phyloP scores from a whole-genome alignment of 2,888 invertebrate genomes.

The Merodon equestris region DNA sequence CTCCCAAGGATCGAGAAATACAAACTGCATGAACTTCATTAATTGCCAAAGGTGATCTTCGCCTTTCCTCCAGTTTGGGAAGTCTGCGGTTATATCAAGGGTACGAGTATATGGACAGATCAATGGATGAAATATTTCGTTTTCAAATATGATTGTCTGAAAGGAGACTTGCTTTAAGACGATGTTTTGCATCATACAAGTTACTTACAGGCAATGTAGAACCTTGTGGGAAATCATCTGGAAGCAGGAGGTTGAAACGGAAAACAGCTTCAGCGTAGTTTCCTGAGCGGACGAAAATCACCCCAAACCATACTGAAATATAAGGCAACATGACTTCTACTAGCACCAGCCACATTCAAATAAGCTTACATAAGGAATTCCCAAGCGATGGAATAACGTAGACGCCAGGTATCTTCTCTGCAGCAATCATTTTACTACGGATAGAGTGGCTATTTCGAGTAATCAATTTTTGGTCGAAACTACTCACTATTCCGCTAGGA shows the following conservation, averaged over 20 bases:
- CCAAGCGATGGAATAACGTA: slow-evolving; percentile 95
- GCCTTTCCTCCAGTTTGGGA: slow-evolving; percentile 91
- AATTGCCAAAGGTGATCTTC: slow-evolving; percentile 94
- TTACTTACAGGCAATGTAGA: slow-evolving; percentile 69
- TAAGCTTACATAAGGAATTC: slow-evolving; percentile 87
- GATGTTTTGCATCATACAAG: slow-evolving; percentile 75
- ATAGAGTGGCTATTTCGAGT: neutral
- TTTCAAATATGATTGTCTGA: slow-evolving; percentile 90
- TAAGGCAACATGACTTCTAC: neutral
- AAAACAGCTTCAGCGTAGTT: slow-evolving; percentile 94
- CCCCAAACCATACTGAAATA: slow-evolving; percentile 75
- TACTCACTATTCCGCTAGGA: slow-evolving; percentile 95
- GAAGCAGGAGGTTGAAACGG: slow-evolving; percentile 91
- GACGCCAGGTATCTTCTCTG: slow-evolving; percentile 91
- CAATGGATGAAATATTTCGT: slow-evolving; percentile 91
- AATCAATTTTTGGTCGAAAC: slow-evolving; percentile 9
- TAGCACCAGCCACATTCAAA: neutral
- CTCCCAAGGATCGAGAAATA: slow-evolving; percentile 87
- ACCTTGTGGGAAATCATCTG: slow-evolving; percentile 88
- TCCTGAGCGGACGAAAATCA: slow-evolving; percentile 90
- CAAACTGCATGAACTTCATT: slow-evolving; percentile 89
- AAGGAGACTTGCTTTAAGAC: slow-evolving; percentile 7
- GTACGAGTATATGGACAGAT: slow-evolving; percentile 88
- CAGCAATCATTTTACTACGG: slow-evolving; percentile 88
- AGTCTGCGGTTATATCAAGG: slow-evolving; percentile 87